These are phyloP conservation scores for Esox lucius DNA, from an alignment of 2,797 vertebrate species.

Conservation along the genomic window DNA sequence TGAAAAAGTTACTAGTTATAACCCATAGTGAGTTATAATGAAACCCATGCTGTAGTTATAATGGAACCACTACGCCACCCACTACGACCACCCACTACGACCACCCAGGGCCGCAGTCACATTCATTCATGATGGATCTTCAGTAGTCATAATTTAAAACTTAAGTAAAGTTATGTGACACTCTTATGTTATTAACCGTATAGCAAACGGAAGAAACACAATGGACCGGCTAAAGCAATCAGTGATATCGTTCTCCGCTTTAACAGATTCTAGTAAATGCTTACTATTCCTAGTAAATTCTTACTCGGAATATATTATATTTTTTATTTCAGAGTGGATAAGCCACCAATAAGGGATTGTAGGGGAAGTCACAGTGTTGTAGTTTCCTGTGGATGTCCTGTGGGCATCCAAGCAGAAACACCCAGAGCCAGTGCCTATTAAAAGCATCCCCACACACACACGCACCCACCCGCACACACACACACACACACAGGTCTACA, in stretches of 20 bases:
- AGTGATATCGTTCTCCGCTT: slow-evolving; percentile 6
- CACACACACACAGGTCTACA: slow-evolving; percentile 5
- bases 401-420: slow-evolving; percentile 5
- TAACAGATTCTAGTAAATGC: too few relatives aligned
- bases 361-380: neutral
- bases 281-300: neutral
- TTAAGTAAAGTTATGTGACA: neutral
- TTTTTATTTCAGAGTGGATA: slow-evolving; percentile 2
- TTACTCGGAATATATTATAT: slow-evolving; percentile 7
- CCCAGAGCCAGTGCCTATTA: slow-evolving; percentile 7
- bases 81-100: too few relatives aligned
- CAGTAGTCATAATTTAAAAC: neutral
- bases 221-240: slow-evolving; percentile 23
- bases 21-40: too few relatives aligned
- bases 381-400: slow-evolving; percentile 12
- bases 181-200: slow-evolving; percentile 13
- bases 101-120: too few relatives aligned
- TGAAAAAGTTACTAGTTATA: too few relatives aligned
- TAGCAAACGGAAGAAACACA: slow-evolving; percentile 18
- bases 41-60: too few relatives aligned
- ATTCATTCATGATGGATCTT: neutral
- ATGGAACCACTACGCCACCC: too few relatives aligned
- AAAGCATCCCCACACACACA: slow-evolving; percentile 7
- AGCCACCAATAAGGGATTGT: neutral
- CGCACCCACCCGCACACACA: neutral